phyloP scores from a whole-genome alignment of 1,140 invertebrate genomes.

The Drosophila mayri region DNA sequence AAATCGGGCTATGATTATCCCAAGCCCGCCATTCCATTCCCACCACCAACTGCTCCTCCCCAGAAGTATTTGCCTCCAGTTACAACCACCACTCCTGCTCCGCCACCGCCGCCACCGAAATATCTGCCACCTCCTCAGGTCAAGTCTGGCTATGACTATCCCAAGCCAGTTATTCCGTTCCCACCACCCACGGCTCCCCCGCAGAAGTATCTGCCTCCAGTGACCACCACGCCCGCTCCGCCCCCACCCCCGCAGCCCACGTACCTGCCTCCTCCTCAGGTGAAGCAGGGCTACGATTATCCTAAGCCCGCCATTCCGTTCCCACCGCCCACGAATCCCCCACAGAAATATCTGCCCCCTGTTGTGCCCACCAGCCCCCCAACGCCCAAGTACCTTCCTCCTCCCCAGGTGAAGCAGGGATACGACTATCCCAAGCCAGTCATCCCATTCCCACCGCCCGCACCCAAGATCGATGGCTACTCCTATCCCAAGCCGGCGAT shows the following conservation, averaged over 20 bases:
- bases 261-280: constrained; percentile 57
- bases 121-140: constrained; percentile 43
- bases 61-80: constrained; percentile 41
- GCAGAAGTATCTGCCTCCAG: constrained; percentile 40
- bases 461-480: constrained; percentile 60
- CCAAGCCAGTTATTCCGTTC: constrained; percentile 61
- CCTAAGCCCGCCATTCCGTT: constrained; percentile 62
- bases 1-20: constrained; percentile 61
- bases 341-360: constrained; percentile 52
- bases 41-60: constrained; percentile 34
- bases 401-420: constrained; percentile 43
- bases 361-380: constrained; percentile 38
- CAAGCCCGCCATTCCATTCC: constrained; percentile 60
- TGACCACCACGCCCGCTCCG: constrained; percentile 23
- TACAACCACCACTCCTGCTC: constrained; percentile 26
- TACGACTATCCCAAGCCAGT: constrained; percentile 65
- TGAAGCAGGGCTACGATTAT: constrained; percentile 58
- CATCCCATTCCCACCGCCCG: constrained; percentile 65
- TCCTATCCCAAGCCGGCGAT: constrained; percentile 71
- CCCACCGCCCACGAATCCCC: constrained; percentile 42
- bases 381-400: constrained; percentile 53
- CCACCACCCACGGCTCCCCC: constrained; percentile 44
- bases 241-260: constrained; percentile 50
- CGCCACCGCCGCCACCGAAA: constrained; percentile 54
- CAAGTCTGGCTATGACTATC: constrained; percentile 48